Conservation (phyloP, 2,888 invertebrate genomes). For the Lathronympha strigana region DNA sequence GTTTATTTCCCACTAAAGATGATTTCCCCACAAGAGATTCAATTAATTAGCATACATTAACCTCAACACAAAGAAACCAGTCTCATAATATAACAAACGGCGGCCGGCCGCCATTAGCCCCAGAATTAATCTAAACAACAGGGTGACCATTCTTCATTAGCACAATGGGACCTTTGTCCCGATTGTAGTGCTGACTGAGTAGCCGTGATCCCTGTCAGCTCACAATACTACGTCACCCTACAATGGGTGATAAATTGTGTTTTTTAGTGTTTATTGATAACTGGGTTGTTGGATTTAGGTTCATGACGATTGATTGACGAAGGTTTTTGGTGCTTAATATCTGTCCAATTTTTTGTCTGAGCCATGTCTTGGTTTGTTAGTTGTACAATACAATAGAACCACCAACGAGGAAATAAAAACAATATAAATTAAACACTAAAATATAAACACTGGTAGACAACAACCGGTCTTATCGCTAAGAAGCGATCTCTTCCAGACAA, state of each 20-base stretch:
- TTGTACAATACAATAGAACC: too few relatives aligned
- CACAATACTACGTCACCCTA: slow-evolving; percentile 77
- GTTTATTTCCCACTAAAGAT: background rate
- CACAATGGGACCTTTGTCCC: slow-evolving; percentile 82
- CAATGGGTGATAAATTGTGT: slow-evolving; percentile 80
- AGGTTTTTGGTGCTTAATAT: background rate
- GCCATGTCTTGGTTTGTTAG: too few relatives aligned
- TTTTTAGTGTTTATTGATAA: slow-evolving; percentile 35
- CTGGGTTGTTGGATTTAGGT: slow-evolving; percentile 9
- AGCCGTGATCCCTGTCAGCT: slow-evolving; percentile 80
- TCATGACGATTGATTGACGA: background rate
- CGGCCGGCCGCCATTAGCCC: slow-evolving; percentile 49
- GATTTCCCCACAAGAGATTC: too few relatives aligned
- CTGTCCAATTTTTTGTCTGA: background rate
- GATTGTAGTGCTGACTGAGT: slow-evolving; percentile 73
- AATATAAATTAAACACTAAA: too few relatives aligned
- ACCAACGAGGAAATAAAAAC: too few relatives aligned
- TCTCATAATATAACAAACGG: slow-evolving; percentile 33
- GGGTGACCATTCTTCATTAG: slow-evolving; percentile 83
- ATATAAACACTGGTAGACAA: too few relatives aligned
- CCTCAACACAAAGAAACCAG: slow-evolving; percentile 2
- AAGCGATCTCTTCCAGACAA: too few relatives aligned
- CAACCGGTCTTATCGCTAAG: too few relatives aligned
- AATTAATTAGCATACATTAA: slow-evolving; percentile 18
- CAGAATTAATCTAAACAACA: slow-evolving; percentile 72